Percentiles rank a stretch among this genome's conserved stretches.
These are phyloP conservation scores for Lucilia cuprina DNA, from an alignment of 1,140 invertebrate species.

Conservation along the genomic window DNA sequence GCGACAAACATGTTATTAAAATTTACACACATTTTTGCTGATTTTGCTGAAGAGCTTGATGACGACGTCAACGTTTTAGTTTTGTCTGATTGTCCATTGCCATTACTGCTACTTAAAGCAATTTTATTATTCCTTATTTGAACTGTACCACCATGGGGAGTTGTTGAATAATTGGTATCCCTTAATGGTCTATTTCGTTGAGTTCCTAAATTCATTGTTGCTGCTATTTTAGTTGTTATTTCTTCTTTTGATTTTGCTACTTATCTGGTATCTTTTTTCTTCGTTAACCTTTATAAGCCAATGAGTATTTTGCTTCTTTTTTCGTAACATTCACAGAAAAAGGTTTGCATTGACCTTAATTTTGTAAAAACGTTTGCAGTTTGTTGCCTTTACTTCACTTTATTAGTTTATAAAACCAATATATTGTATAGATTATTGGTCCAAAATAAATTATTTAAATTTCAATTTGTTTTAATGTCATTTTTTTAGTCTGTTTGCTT, in stretches of 20 bases:
- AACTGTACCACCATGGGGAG: not conserved
- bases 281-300: not conserved
- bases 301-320: not conserved
- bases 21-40: not conserved
- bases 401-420: not conserved
- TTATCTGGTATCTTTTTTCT: not conserved
- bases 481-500: not conserved
- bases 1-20: not conserved
- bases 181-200: not conserved
- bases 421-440: not conserved
- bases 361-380: not conserved
- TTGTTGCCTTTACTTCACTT: not conserved
- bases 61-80: not conserved
- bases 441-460: conserved; percentile 21
- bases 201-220: not conserved
- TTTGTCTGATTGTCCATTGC: not conserved
- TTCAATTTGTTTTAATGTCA: conserved; percentile 29
- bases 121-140: not conserved
- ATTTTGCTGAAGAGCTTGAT: not conserved
- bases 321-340: not conserved
- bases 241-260: not conserved
- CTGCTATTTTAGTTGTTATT: not conserved
- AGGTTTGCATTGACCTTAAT: not conserved
- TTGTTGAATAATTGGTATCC: not conserved
- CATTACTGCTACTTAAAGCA: not conserved